Conservation (phyloP, 64 coral and sea anemone genomes). For the Orbicella faveolata region DNA sequence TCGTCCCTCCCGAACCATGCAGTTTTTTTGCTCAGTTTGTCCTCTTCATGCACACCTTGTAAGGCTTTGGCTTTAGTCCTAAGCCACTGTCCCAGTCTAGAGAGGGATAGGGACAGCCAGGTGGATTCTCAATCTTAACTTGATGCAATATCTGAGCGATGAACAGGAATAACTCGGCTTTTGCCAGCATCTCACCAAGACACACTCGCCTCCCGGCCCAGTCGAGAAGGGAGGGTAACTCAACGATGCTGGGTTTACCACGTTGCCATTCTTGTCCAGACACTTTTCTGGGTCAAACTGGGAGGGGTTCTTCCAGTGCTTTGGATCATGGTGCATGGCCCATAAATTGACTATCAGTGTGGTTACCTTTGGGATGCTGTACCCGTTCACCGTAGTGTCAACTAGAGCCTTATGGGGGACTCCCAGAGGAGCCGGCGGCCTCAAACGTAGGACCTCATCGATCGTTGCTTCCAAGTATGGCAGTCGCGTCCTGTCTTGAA, state of each 20-base stretch:
- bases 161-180: slow-evolving; percentile 37
- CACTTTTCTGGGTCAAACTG: slow-evolving; percentile 50
- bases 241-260: background rate
- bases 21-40: background rate
- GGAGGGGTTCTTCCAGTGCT: slow-evolving; percentile 37
- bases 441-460: slow-evolving; percentile 27
- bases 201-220: slow-evolving; percentile 30
- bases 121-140: slow-evolving; percentile 37
- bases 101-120: slow-evolving; percentile 22
- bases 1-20: background rate
- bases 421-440: slow-evolving; percentile 17
- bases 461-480: slow-evolving; percentile 56
- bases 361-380: slow-evolving; percentile 50
- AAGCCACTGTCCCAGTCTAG: slow-evolving; percentile 17
- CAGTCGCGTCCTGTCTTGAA: slow-evolving; percentile 23
- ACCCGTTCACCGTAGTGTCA: slow-evolving; percentile 53
- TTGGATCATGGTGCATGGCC: slow-evolving; percentile 51
- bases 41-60: slow-evolving; percentile 28
- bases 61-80: slow-evolving; percentile 46
- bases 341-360: slow-evolving; percentile 49
- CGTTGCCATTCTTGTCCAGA: slow-evolving; percentile 41
- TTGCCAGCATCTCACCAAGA: slow-evolving; percentile 41
- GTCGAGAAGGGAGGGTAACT: slow-evolving; percentile 42
- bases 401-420: slow-evolving; percentile 30
- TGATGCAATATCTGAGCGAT: slow-evolving; percentile 37